These are phyloP conservation scores for Cephus pygmeus DNA, from an alignment of 2,888 invertebrate genomes.

Conservation along the genomic window DNA sequence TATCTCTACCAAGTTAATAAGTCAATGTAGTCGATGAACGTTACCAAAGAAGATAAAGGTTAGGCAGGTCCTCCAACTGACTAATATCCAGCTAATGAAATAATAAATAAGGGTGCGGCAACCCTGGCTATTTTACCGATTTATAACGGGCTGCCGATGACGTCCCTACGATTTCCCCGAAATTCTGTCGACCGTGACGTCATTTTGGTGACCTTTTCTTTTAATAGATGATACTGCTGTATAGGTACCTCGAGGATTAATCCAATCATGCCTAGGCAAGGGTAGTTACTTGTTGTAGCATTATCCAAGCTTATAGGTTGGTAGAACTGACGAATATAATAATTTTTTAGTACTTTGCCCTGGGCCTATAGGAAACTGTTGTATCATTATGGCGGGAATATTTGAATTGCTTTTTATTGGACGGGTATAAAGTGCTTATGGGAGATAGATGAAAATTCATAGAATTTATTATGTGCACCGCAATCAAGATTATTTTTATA, in stretches of 20 bases:
- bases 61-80: constrained; percentile 13
- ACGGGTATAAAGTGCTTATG: not conserved
- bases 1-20: constrained; percentile 21
- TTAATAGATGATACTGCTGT: not conserved
- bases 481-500: no score
- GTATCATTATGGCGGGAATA: not conserved
- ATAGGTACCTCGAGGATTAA: constrained; percentile 14
- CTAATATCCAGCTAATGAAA: constrained; percentile 43
- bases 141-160: not conserved
- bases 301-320: not conserved
- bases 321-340: not conserved
- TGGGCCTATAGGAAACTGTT: not conserved
- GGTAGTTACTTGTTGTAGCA: not conserved
- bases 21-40: constrained; percentile 1
- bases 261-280: not conserved
- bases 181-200: not conserved
- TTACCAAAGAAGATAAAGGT: not conserved
- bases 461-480: no score
- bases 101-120: constrained; percentile 40
- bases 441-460: no score
- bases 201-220: not conserved
- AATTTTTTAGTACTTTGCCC: not conserved
- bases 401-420: not conserved
- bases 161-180: not conserved
- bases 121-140: not conserved